These are phyloP conservation scores for Drosophila mauritiana DNA, from an alignment of 1,140 invertebrate species.

Conservation along the genomic window DNA sequence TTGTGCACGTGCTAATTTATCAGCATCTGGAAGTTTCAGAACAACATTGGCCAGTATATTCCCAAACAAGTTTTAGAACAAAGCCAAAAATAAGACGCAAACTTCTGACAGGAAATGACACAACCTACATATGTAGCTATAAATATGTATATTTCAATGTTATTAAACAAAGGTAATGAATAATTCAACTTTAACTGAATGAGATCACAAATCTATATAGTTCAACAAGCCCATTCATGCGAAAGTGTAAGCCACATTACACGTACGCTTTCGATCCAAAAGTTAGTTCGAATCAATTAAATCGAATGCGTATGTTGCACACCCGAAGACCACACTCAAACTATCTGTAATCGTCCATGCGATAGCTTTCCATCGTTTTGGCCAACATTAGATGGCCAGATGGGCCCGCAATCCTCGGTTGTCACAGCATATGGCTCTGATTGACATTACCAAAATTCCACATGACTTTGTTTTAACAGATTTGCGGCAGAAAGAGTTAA, in stretches of 20 bases:
- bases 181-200: not conserved
- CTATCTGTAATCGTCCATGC: slow-evolving; percentile 16
- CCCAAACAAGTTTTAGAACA: not conserved
- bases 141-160: not conserved
- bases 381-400: slow-evolving; percentile 42
- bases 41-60: not conserved
- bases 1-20: not conserved
- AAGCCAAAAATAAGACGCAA: not conserved
- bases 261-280: no score
- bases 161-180: not conserved
- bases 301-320: slow-evolving; percentile 17
- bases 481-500: slow-evolving; percentile 64
- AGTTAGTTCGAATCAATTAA: slow-evolving; percentile 26
- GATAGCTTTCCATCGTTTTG: slow-evolving; percentile 18
- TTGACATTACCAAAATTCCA: slow-evolving; percentile 53
- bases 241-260: not conserved
- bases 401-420: slow-evolving; percentile 50
- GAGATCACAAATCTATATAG: not conserved
- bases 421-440: slow-evolving; percentile 62
- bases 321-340: slow-evolving; percentile 20
- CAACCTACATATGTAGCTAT: not conserved
- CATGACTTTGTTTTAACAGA: slow-evolving; percentile 57
- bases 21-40: not conserved
- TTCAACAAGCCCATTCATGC: no score
- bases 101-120: not conserved